A percentile compares a stretch with the other conserved stretches of the same genome.
These are phyloP conservation scores for Crocuta crocuta DNA, from an alignment of 2,113 vertebrate species.

Conservation along the genomic window DNA sequence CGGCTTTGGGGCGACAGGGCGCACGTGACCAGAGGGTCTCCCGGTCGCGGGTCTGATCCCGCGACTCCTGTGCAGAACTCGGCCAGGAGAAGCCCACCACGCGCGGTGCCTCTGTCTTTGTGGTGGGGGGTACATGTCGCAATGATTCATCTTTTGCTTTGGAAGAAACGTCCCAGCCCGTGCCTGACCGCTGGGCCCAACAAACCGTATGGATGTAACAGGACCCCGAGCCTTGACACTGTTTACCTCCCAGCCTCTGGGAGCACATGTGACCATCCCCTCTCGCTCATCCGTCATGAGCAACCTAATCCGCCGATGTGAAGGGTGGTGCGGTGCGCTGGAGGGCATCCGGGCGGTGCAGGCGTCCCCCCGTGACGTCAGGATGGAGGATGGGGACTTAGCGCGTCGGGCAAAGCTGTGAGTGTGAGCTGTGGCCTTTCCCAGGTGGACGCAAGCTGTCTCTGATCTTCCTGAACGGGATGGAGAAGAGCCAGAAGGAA, in stretches of 20 bases:
- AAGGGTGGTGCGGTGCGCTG: neutral
- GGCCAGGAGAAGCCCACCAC: neutral
- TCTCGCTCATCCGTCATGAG: neutral
- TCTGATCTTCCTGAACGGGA: neutral
- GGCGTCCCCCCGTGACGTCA: neutral
- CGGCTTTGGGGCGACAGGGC: neutral
- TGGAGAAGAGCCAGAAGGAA: neutral
- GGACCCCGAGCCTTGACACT: too few species aligned
- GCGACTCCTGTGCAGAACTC: neutral
- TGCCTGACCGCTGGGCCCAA: too few species aligned
- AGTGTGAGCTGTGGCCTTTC: neutral
- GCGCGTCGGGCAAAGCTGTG: neutral
- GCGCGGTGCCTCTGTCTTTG: neutral
- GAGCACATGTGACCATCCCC: accelerated
- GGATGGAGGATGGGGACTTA: neutral
- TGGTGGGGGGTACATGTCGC: neutral
- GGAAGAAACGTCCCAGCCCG: neutral
- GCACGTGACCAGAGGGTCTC: neutral
- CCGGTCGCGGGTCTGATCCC: neutral
- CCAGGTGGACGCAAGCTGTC: neutral
- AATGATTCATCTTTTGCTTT: neutral
- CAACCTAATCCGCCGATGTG: too few species aligned
- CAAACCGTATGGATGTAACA: neutral
- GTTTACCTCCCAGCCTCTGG: neutral
- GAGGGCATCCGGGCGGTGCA: neutral